Percentiles rank a stretch among this genome's conserved stretches.
These are phyloP conservation scores for Geotria australis DNA, from an alignment of 2,797 vertebrate genomes.

Conservation along the genomic window DNA sequence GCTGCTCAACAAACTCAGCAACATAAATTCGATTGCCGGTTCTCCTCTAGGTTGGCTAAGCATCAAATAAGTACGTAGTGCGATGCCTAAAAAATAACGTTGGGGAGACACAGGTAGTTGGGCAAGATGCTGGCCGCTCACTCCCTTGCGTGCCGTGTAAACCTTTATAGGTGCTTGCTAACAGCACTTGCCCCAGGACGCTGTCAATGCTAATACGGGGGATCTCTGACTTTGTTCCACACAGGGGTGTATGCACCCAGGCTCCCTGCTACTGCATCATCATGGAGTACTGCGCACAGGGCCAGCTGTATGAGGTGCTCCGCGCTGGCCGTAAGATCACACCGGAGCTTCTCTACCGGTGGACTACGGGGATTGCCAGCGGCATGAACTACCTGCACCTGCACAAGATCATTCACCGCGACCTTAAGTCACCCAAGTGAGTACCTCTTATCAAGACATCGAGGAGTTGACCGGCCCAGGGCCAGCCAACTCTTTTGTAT, in stretches of 20 bases:
- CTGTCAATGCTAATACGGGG: no score
- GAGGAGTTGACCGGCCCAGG: neutral
- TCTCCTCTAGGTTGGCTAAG: no score
- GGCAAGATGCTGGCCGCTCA: no score
- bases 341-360: conserved; percentile 65
- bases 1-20: no score
- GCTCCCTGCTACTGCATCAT: conserved; percentile 91
- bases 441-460: conserved; percentile 3
- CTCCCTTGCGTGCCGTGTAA: no score
- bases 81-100: no score
- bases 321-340: conserved; percentile 67
- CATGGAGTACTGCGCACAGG: conserved; percentile 97
- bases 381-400: conserved; percentile 97
- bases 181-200: no score
- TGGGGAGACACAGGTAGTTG: no score
- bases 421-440: conserved; percentile 93
- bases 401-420: conserved; percentile 92
- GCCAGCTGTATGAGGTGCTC: conserved; percentile 80
- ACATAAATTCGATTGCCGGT: no score
- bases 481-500: neutral
- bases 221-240: neutral
- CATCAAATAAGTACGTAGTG: no score
- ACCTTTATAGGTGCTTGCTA: no score
- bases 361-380: conserved; percentile 88
- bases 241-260: conserved; percentile 79